Conservation (phyloP, 1,140 invertebrate genomes). For the Zophobas morio region DNA sequence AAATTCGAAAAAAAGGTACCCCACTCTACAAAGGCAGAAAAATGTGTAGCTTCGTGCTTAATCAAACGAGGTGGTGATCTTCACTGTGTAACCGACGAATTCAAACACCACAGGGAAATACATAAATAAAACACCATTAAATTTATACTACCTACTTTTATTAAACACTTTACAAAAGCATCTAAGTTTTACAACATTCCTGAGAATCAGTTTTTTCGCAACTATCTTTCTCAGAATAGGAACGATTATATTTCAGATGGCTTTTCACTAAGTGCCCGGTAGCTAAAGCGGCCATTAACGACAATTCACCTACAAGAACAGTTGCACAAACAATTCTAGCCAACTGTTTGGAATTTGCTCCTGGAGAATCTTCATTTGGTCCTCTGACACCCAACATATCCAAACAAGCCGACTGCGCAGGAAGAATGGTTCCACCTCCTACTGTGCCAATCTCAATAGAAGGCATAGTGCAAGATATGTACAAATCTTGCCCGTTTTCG, state of each 20-base stretch:
- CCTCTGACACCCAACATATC: constrained; percentile 94
- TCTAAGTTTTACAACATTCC: constrained; percentile 42
- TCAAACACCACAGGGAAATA: background rate
- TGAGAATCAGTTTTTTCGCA: constrained; percentile 28
- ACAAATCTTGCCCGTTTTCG: constrained; percentile 85
- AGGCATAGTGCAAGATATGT: constrained; percentile 97
- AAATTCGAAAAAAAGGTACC: no score
- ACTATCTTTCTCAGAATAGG: constrained; percentile 51
- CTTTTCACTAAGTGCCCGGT: constrained; percentile 96
- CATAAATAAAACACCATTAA: constrained; percentile 1
- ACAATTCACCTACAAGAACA: constrained; percentile 96
- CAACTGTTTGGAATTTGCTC: constrained; percentile 89
- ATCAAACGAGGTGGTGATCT: background rate
- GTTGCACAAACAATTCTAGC: constrained; percentile 94
- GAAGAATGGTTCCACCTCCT: constrained; percentile 97
- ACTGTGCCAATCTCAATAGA: constrained; percentile 97
- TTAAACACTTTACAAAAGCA: constrained; percentile 1
- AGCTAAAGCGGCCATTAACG: constrained; percentile 95
- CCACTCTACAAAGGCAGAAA: background rate
- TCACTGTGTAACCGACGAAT: no score
- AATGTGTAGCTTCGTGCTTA: background rate
- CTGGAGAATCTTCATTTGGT: constrained; percentile 75
- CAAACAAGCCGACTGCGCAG: constrained; percentile 91
- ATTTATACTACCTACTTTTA: background rate
- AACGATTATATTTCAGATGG: constrained; percentile 91